Evolutionary conservation across 2,113 vertebrate genomes (phyloP).

Genomic region (Pomatostomus ruficeps): DNA sequence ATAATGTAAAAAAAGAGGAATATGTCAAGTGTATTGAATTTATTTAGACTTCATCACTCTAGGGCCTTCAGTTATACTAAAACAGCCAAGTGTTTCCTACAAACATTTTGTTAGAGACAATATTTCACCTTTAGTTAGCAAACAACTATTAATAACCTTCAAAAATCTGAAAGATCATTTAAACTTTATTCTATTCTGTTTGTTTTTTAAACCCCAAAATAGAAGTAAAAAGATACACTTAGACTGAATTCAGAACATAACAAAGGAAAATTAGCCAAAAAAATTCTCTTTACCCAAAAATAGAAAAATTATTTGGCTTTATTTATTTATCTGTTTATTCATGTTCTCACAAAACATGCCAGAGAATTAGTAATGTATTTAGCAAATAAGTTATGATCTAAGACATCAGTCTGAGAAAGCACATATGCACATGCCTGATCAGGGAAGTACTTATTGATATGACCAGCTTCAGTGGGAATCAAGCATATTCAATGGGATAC

Average conservation of each 20-base stretch:
- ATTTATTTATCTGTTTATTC: not conserved
- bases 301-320: not conserved
- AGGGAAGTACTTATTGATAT: not conserved
- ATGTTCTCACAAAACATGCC: not conserved
- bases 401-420: not conserved
- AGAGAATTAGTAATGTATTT: conserved; percentile 18
- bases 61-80: not conserved
- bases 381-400: not conserved
- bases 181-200: not conserved
- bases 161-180: not conserved
- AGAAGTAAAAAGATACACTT: not conserved
- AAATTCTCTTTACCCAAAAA: not conserved
- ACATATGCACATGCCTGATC: not conserved
- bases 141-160: not conserved
- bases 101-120: not conserved
- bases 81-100: not conserved
- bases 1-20: not conserved
- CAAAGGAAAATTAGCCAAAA: not conserved
- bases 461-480: not conserved
- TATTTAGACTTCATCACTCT: not conserved
- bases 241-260: not conserved
- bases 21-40: conserved; percentile 1
- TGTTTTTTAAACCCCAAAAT: not conserved
- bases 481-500: not conserved
- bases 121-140: not conserved